These are phyloP conservation scores for Myotis daubentonii DNA, from an alignment of 2,797 vertebrate species.

Conservation along the genomic window DNA sequence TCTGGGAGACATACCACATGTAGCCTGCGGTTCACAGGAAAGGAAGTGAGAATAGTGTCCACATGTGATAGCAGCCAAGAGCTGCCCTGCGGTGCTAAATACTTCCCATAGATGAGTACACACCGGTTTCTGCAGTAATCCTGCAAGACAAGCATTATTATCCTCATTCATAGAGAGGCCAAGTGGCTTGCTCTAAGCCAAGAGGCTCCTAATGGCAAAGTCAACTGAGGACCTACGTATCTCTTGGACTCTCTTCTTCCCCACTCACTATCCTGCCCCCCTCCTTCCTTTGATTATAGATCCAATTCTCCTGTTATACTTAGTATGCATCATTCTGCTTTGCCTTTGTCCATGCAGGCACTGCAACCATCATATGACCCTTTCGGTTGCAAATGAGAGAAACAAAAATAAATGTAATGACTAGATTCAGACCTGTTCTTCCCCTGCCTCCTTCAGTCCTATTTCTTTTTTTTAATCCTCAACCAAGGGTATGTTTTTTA, in stretches of 20 bases:
- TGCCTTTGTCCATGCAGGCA: neutral
- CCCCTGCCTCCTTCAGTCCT: neutral
- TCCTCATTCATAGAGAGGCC: neutral
- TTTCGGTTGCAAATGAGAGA: neutral
- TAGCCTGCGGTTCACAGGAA: neutral
- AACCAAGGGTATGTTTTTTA: too few relatives aligned
- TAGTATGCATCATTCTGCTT: rapidly evolving
- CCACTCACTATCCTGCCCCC: neutral
- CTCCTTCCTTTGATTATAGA: neutral
- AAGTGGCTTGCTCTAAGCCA: neutral
- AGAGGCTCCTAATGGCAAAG: neutral
- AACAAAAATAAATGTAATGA: neutral
- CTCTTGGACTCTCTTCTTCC: neutral
- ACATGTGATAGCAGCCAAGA: neutral
- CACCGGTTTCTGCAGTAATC: neutral
- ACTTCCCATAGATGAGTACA: neutral
- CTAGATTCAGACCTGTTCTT: neutral
- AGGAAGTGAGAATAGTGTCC: neutral
- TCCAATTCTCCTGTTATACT: neutral
- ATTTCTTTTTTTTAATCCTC: neutral
- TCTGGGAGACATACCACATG: neutral
- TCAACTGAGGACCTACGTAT: neutral
- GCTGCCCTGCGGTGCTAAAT: rapidly evolving
- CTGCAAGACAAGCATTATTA: neutral
- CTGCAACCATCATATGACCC: neutral